Base-by-base conservation (phyloP, 2,888 invertebrate genomes). In the Didymodactylos carnosus region DNA sequence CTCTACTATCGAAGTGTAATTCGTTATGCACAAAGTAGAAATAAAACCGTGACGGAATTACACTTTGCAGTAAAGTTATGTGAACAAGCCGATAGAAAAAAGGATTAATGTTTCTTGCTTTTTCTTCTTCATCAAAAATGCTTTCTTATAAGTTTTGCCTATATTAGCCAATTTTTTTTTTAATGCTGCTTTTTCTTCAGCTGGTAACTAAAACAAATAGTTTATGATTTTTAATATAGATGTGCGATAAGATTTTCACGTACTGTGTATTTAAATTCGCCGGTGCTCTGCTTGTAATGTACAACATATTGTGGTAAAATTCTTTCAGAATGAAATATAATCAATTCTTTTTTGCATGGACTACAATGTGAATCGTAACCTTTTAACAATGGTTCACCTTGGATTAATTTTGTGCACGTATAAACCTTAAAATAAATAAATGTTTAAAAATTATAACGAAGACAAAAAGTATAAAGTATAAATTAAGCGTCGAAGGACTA, bases 251-350 rank as follows among this genome's bases (percentile, higher is more conserved):
- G 2, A 19, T 27, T 6, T 35, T 10, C 2, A 53, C 53, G 16
- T 53, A 53, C 53, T 53, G 53, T 70, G 27, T 73, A 73, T 69
- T 25, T 69, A 41, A 73, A 73, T 40, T 69, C 69, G 6, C 29
- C 46, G 16, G 46, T 4, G 39, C 43, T n/a, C 5, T 43, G n/a
- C 73, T 73, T 76, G 70, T 79, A 80, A 76, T 80, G 78, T 35
- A 80, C 80, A 69, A 80, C 77, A 73, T 80, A 80, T 25, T 77
- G 76, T 25, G 80, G 80, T 8, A 80, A 73, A 13, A 80, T 80
- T 72, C 78, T 78, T 71, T 78, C 77, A 23, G 77, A 77, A 74
- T 79, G 78, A 75, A 80, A 80, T 35, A 80, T 78, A 40, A 80
- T 78, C 14, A 80, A 71, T 71, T 80, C 80, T 70, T 79, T 78